A percentile compares a stretch with the other conserved stretches of the same genome.
Evolutionary conservation across 2,888 invertebrate genomes (phyloP).

Genomic region (Ennomos fuscantarius): DNA sequence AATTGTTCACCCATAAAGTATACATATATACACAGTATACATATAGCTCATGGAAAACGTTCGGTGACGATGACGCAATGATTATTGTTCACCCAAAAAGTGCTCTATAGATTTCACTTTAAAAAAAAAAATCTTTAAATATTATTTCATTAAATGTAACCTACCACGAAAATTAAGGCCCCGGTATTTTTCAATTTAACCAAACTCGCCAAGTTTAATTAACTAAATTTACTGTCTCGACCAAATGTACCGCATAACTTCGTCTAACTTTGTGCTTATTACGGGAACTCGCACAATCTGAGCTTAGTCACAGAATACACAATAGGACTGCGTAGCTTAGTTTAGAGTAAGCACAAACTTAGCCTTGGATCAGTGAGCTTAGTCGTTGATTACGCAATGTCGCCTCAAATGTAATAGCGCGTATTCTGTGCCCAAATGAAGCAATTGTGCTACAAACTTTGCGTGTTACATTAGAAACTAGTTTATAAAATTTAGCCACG

Average conservation of each 20-base stretch:
- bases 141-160: too few relatives aligned
- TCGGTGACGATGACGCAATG: too few relatives aligned
- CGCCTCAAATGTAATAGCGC: not conserved
- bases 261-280: constrained; percentile 22
- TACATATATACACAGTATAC: too few relatives aligned
- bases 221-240: constrained; percentile 8
- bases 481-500: too few relatives aligned
- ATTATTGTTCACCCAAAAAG: too few relatives aligned
- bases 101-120: too few relatives aligned
- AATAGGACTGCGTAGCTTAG: not conserved
- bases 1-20: too few relatives aligned
- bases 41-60: too few relatives aligned
- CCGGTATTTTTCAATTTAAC: too few relatives aligned
- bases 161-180: too few relatives aligned
- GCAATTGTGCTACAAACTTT: constrained; percentile 12
- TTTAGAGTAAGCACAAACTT: constrained; percentile 21
- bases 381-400: constrained; percentile 16
- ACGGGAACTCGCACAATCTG: constrained; percentile 9
- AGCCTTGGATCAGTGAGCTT: constrained; percentile 17
- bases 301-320: not conserved
- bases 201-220: not conserved
- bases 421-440: not conserved
- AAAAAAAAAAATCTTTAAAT: too few relatives aligned
- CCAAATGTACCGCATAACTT: constrained; percentile 14
- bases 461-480: not conserved